Evolutionary conservation across 2,888 invertebrate species (phyloP), one percentile per base, ranked within the genome.

Genomic region (Erpobdella octoculata): DNA sequence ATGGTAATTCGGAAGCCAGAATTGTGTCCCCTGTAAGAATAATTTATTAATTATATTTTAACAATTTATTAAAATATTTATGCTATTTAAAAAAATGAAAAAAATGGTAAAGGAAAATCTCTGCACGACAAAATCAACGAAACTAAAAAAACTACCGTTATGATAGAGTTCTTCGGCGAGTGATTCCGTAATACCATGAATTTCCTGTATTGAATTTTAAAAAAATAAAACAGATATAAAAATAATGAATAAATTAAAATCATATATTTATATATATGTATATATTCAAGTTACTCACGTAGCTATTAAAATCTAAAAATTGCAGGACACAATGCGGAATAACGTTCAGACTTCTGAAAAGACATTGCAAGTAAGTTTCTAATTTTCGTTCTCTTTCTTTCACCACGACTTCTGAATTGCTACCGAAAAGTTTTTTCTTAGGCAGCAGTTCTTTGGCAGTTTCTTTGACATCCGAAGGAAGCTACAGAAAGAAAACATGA

Each of bases 391-490:
- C 31, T 70, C 95, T 87, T 78, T 89, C 90, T 79, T 91, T 91
- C 1, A 97, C 87, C 81, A 97, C 96, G 71, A 88, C 86, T 0
- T 91, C 91, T 75, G 91, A 90, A 83, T 90, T 91, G 80, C 93
- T 94, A 0, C 94, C 89, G 78, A 94, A 89, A 3, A 92, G 87
- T 85, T 93, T 94, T 83, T 97, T 96, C 0, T 93, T 93, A 15
- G 96, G 96, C 21, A 96, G 84, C 73, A 92, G 86, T 78, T 91
- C 91, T 81, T 90, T 91, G 8, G 90, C 88, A 3, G 92, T 38
- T 8, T 37, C 88, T 68, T 90, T 90, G 83, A 91, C 90, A 78
- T 91, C 89, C 2, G 86, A 82, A 0, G 91, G 89, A n/a, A 94
- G 85, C 83, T 83, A 76, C n/a, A 70, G 35, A 31, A 53, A n/a